Percentiles rank a stretch among this genome's conserved stretches.
Evolutionary conservation across 2,888 invertebrate genomes (phyloP).

Genomic region (Parnassius orleans): DNA sequence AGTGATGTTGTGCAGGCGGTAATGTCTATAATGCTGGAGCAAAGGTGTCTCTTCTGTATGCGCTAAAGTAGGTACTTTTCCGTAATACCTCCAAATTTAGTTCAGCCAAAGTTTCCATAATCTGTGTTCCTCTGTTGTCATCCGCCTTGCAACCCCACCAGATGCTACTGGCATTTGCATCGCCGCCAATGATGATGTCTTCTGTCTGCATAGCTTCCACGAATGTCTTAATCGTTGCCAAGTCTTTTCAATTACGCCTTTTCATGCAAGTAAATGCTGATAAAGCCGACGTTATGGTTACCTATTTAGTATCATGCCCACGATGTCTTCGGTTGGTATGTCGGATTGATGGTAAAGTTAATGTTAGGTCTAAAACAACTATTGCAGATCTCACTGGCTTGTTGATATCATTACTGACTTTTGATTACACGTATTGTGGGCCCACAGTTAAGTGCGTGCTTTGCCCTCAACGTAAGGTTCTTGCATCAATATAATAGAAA

Average conservation of each 20-base stretch:
- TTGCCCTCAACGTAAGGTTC: not conserved
- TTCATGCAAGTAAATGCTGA: not conserved
- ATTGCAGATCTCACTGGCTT: not conserved
- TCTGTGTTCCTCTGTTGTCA: no score
- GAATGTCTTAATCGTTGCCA: not conserved
- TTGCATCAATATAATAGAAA: not conserved
- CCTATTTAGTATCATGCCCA: not conserved
- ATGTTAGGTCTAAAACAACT: not conserved
- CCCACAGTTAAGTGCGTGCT: not conserved
- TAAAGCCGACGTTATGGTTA: not conserved
- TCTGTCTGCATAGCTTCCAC: not conserved
- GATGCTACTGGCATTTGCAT: no score
- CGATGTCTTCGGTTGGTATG: not conserved
- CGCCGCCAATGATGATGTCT: not conserved
- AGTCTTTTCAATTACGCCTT: not conserved
- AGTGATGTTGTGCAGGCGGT: no score
- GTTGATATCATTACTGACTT: not conserved
- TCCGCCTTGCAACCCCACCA: no score
- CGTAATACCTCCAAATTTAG: no score
- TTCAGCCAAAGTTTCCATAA: no score
- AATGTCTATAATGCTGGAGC: no score
- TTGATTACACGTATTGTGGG: not conserved
- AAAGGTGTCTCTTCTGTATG: no score
- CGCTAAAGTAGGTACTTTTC: no score
- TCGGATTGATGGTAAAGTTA: not conserved